phyloP scores from a whole-genome alignment of 2,888 invertebrate species.

The Aphodius sticticus region DNA sequence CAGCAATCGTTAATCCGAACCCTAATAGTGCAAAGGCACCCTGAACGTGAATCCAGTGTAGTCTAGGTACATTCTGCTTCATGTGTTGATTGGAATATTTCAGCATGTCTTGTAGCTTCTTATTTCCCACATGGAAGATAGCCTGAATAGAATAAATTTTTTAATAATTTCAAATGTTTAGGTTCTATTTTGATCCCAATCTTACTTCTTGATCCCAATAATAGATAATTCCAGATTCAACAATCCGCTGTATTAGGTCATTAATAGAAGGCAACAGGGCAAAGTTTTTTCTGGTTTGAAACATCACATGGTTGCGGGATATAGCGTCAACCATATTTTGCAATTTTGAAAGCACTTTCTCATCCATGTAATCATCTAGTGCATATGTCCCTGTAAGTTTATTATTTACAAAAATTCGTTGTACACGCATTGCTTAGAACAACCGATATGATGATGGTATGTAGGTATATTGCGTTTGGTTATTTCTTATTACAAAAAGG shows the following conservation, averaged over 20 bases:
- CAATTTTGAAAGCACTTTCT: conserved; percentile 20
- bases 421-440: neutral
- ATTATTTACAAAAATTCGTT: neutral
- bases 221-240: conserved; percentile 30
- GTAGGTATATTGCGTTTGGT: too few species aligned
- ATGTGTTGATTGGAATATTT: neutral
- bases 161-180: neutral
- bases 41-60: conserved; percentile 12
- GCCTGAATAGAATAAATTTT: neutral
- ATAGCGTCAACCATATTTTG: conserved; percentile 33
- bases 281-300: conserved; percentile 31
- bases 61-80: neutral
- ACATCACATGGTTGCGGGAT: conserved; percentile 21
- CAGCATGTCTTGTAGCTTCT: conserved; percentile 10
- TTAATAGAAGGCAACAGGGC: conserved; percentile 31
- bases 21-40: conserved; percentile 19
- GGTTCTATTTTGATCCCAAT: too few species aligned
- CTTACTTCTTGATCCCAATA: conserved; percentile 36
- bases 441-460: too few species aligned
- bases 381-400: conserved; percentile 30
- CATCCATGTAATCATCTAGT: conserved; percentile 30
- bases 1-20: conserved; percentile 17
- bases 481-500: too few species aligned
- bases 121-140: neutral
- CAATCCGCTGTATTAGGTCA: conserved; percentile 22